These are phyloP conservation scores for Stomatorhinus ivindoensis DNA, from an alignment of 2,113 vertebrate species.

Conservation along the genomic window DNA sequence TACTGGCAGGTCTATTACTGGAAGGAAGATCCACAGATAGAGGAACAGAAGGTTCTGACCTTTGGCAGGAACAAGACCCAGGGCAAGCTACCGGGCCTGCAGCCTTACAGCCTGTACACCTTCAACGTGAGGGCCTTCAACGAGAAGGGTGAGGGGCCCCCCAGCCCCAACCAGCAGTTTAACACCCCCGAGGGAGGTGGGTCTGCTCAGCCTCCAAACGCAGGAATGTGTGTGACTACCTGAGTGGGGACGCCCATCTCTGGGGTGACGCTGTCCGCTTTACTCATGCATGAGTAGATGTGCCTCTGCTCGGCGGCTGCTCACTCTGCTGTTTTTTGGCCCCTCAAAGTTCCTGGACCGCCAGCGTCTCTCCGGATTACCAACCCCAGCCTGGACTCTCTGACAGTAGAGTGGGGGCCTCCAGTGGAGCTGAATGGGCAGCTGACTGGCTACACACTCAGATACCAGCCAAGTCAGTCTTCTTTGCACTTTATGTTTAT, in stretches of 20 bases:
- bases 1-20: conserved; percentile 75
- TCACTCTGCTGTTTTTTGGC: background rate
- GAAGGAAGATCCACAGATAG: conserved; percentile 59
- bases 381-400: conserved; percentile 70
- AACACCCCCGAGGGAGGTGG: conserved; percentile 89
- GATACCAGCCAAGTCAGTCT: conserved; percentile 81
- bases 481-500: background rate
- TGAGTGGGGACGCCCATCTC: background rate
- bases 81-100: conserved; percentile 76
- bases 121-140: conserved; percentile 80
- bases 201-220: conserved; percentile 17
- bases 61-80: conserved; percentile 77
- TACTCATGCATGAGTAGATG: background rate
- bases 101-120: conserved; percentile 78
- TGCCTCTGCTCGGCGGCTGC: background rate
- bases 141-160: conserved; percentile 83
- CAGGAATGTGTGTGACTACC: background rate
- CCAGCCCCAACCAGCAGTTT: conserved; percentile 68
- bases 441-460: conserved; percentile 77
- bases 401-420: conserved; percentile 83
- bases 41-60: conserved; percentile 68
- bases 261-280: background rate
- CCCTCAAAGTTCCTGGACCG: conserved; percentile 75
- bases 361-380: conserved; percentile 72
- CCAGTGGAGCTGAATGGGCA: conserved; percentile 76